phyloP scores from a whole-genome alignment of 1,140 invertebrate species.

The Brachionus manjavacas region DNA sequence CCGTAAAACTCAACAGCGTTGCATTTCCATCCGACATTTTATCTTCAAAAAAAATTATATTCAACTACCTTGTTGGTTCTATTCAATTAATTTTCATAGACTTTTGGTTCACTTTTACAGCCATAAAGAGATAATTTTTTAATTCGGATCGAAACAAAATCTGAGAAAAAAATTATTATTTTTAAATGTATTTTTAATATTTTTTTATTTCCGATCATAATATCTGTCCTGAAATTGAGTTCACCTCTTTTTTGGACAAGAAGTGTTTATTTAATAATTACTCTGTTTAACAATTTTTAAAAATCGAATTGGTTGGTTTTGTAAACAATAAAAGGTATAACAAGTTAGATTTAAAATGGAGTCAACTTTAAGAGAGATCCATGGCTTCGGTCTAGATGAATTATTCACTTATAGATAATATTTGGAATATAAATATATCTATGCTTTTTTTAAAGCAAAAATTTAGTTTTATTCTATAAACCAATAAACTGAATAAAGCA shows the following conservation, averaged over 20 bases:
- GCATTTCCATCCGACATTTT: slow-evolving; percentile 23
- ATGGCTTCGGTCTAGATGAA: background rate
- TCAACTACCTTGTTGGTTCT: background rate
- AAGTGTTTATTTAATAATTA: slow-evolving; percentile 41
- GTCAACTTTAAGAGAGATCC: background rate
- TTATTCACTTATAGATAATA: background rate
- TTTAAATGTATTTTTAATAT: slow-evolving; percentile 40
- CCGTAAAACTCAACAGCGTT: background rate
- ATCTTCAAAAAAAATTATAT: background rate
- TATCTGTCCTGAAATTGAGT: slow-evolving; percentile 39
- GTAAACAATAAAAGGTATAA: background rate
- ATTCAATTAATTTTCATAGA: background rate
- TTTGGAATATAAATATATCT: background rate
- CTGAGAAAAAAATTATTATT: background rate
- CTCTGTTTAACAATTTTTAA: slow-evolving; percentile 22
- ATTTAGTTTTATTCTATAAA: background rate
- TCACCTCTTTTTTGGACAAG: slow-evolving; percentile 36
- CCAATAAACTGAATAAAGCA: background rate
- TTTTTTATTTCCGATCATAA: slow-evolving; percentile 32
- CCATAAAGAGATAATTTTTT: background rate
- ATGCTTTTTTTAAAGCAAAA: background rate
- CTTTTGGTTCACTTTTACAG: background rate
- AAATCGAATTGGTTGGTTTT: background rate
- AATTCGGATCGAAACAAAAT: background rate
- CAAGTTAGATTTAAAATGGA: background rate